phyloP scores from a whole-genome alignment of 2,888 invertebrate species.

The Drosophila basisetae region DNA sequence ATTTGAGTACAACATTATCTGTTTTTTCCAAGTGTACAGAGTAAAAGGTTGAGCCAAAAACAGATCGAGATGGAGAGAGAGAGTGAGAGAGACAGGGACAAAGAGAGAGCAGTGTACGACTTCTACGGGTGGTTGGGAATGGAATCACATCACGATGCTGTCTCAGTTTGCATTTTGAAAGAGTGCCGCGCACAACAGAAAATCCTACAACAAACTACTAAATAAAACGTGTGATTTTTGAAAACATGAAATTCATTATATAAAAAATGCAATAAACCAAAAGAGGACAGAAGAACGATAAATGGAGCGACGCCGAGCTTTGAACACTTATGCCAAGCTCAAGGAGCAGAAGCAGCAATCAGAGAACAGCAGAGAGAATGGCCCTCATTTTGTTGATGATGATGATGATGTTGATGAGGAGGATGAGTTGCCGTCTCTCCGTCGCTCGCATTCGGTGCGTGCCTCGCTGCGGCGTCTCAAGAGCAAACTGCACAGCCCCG shows the following conservation, averaged over 20 bases:
- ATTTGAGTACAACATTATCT: background rate
- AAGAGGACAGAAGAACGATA: conserved; percentile 13
- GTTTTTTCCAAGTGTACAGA: background rate
- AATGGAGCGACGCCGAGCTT: conserved; percentile 81
- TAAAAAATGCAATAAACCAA: conserved; percentile 4
- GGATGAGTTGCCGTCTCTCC: conserved; percentile 80
- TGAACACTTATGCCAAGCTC: conserved; percentile 74
- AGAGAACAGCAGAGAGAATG: conserved; percentile 20
- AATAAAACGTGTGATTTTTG: background rate
- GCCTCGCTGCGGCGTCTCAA: conserved; percentile 89
- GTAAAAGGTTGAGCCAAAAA: background rate
- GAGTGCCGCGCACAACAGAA: conserved; percentile 57
- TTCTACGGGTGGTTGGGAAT: conserved; percentile 23
- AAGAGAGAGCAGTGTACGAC: background rate
- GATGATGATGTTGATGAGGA: conserved; percentile 3
- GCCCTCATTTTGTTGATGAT: background rate
- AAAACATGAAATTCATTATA: background rate
- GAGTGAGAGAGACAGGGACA: background rate
- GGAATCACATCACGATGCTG: conserved; percentile 57
- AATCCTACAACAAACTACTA: conserved; percentile 43
- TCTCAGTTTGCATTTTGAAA: conserved; percentile 60
- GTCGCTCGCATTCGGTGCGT: conserved; percentile 90
- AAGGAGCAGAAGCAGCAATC: conserved; percentile 50
- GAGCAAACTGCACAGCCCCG: conserved; percentile 86
- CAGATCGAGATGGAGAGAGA: background rate